These are phyloP conservation scores for Melanotaenia boesemani DNA, from an alignment of 2,797 vertebrate species.

Conservation along the genomic window DNA sequence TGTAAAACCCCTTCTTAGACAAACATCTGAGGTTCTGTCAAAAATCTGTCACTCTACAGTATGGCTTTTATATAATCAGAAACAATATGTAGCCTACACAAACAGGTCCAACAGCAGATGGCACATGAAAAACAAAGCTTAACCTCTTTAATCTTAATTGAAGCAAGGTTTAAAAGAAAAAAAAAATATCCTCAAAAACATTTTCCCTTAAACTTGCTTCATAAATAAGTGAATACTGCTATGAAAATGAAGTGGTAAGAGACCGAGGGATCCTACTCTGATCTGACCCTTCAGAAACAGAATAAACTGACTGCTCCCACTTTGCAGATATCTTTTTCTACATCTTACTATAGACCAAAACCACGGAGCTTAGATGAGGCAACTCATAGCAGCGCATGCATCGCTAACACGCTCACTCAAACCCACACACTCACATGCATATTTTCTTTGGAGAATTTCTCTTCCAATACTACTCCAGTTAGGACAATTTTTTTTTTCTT, in stretches of 20 bases:
- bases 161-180: conserved; percentile 30
- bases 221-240: conserved; percentile 60
- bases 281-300: conserved; percentile 38
- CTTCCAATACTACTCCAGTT: conserved; percentile 51
- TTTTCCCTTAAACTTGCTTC: conserved; percentile 36
- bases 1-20: conserved; percentile 57
- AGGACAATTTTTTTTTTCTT: conserved; percentile 35
- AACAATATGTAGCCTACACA: conserved; percentile 53
- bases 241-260: conserved; percentile 45
- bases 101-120: conserved; percentile 66
- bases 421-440: conserved; percentile 46
- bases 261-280: conserved; percentile 39
- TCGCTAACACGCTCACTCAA: conserved; percentile 45
- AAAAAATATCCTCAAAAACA: conserved; percentile 13
- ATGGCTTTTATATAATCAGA: conserved; percentile 74
- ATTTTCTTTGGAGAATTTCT: conserved; percentile 38
- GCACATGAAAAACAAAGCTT: conserved; percentile 68
- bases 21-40: conserved; percentile 49
- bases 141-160: conserved; percentile 44
- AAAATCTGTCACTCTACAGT: conserved; percentile 66
- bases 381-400: conserved; percentile 60
- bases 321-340: conserved; percentile 24
- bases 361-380: conserved; percentile 31
- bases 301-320: conserved; percentile 18
- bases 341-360: conserved; percentile 25